Percentiles rank a stretch among this genome's conserved stretches.
Evolutionary conservation across 2,797 vertebrate species (phyloP).

Genomic region (Melanotaenia trifasciata): DNA sequence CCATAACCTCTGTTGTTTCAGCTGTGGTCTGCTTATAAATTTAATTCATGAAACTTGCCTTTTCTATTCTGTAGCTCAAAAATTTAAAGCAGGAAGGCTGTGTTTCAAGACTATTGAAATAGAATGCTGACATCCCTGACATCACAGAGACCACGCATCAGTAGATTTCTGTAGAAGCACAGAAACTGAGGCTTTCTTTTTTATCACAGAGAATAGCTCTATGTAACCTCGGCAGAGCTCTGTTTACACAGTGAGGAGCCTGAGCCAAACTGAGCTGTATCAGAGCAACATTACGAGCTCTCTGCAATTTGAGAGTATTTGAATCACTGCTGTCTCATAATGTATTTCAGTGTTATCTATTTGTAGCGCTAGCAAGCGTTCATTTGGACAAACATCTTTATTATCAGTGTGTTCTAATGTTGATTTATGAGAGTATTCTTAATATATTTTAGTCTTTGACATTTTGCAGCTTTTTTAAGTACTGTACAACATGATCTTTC

Average conservation of each 20-base stretch:
- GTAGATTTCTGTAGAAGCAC: conserved; percentile 42
- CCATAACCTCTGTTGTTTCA: conserved; percentile 22
- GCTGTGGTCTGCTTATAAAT: conserved; percentile 18
- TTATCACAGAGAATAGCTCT: conserved; percentile 38
- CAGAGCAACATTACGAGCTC: conserved; percentile 59
- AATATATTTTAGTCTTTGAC: conserved; percentile 38
- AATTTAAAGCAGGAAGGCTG: conserved; percentile 31
- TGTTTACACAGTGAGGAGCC: conserved; percentile 38
- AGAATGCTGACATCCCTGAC: conserved; percentile 51
- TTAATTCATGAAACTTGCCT: conserved; percentile 18
- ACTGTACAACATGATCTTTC: conserved; percentile 36
- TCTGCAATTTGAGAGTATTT: conserved; percentile 38
- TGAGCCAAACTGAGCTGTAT: conserved; percentile 54
- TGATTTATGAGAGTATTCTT: conserved; percentile 42
- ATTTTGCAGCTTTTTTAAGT: conserved; percentile 33
- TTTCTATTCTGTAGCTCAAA: conserved; percentile 27
- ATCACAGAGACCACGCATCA: conserved; percentile 47
- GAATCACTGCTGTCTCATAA: conserved; percentile 36
- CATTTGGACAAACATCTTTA: conserved; percentile 55
- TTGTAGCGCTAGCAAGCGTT: conserved; percentile 44
- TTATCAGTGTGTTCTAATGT: conserved; percentile 40
- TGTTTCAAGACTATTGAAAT: conserved; percentile 48
- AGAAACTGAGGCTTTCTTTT: conserved; percentile 31
- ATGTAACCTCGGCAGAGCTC: conserved; percentile 45
- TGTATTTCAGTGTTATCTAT: conserved; percentile 44